phyloP scores from a whole-genome alignment of 2,797 vertebrate genomes.

The Tragelaphus oryx region DNA sequence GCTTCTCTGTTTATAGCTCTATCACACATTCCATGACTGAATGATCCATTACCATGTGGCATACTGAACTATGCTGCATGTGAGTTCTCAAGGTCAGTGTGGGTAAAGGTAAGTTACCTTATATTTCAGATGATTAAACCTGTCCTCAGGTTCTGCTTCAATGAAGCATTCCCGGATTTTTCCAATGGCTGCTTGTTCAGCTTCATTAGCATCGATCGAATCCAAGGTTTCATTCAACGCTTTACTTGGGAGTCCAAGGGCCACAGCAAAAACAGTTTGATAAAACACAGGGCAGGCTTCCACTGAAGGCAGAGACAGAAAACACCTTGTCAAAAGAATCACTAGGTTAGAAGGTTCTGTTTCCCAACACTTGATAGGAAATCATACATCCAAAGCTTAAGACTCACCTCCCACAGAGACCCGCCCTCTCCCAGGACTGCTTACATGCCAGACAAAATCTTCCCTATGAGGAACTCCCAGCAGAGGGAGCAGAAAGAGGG shows the following conservation, averaged over 20 bases:
- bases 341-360: neutral
- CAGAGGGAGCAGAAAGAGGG: neutral
- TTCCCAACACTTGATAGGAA: neutral
- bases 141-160: accelerated
- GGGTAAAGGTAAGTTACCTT: neutral
- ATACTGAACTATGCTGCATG: neutral
- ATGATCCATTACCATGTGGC: neutral
- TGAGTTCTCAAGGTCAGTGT: neutral
- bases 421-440: neutral
- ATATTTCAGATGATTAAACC: neutral
- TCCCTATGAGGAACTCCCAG: neutral
- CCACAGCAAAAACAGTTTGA: accelerated
- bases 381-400: neutral
- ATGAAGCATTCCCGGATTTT: neutral
- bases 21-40: neutral
- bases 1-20: neutral
- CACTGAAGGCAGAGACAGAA: neutral
- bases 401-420: neutral
- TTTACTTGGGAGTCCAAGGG: accelerated
- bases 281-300: neutral
- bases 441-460: neutral
- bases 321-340: neutral
- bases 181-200: accelerated
- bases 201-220: accelerated
- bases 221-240: accelerated